phyloP scores from a whole-genome alignment of 2,797 vertebrate genomes.

The Enteromius unitaeniatus region DNA sequence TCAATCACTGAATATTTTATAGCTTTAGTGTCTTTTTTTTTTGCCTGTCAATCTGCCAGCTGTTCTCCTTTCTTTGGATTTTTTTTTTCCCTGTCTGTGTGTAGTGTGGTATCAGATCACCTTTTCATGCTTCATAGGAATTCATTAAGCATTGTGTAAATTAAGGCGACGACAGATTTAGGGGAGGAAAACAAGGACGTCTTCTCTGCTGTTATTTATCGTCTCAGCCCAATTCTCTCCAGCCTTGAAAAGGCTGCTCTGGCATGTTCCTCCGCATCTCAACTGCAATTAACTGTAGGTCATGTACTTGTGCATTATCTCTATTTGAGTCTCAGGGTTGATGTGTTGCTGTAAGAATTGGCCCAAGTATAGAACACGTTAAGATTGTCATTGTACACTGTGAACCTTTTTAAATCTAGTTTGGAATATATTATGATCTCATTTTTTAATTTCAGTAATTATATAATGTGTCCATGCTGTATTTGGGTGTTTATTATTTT shows the following conservation, averaged over 20 bases:
- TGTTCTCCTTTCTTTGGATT: slow-evolving; percentile 46
- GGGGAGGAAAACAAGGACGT: slow-evolving; percentile 58
- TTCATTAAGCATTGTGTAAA: slow-evolving; percentile 63
- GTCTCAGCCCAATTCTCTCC: slow-evolving; percentile 52
- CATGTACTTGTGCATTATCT: slow-evolving; percentile 53
- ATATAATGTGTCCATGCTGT: background rate
- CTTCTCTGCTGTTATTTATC: slow-evolving; percentile 61
- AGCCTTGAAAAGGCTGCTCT: slow-evolving; percentile 47
- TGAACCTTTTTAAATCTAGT: slow-evolving; percentile 7
- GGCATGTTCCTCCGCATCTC: slow-evolving; percentile 45
- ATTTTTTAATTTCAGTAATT: slow-evolving; percentile 23
- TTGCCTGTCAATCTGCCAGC: slow-evolving; percentile 54
- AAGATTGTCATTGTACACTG: background rate
- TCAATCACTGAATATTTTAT: slow-evolving; percentile 60
- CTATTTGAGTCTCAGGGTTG: slow-evolving; percentile 35
- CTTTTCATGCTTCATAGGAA: slow-evolving; percentile 56
- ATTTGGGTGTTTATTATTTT: background rate
- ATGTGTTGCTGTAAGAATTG: slow-evolving; percentile 1
- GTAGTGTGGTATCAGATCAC: slow-evolving; percentile 54
- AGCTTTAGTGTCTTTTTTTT: slow-evolving; percentile 47
- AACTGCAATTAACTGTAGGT: slow-evolving; percentile 53
- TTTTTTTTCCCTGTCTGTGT: slow-evolving; percentile 28
- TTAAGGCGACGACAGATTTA: slow-evolving; percentile 62
- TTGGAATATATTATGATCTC: slow-evolving; percentile 21
- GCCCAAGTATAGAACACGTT: slow-evolving; percentile 1